Conservation (phyloP, 2,888 invertebrate species). For the Polydesmus complanatus region DNA sequence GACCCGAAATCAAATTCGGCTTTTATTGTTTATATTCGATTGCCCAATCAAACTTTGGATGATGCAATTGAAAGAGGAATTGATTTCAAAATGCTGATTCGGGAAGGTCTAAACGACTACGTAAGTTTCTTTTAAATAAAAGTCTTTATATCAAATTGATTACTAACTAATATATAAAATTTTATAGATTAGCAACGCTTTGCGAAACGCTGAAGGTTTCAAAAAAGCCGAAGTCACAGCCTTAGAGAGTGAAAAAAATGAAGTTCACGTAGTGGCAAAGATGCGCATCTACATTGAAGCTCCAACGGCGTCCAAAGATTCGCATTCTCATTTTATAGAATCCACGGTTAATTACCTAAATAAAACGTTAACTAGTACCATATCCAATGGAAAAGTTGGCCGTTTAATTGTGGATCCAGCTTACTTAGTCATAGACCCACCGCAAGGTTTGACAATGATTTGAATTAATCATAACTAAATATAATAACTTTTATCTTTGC, state of each 20-base stretch:
- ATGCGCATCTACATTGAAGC: slow-evolving; percentile 60
- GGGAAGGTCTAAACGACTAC: slow-evolving; percentile 7
- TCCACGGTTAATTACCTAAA: slow-evolving; percentile 3
- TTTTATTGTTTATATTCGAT: slow-evolving; percentile 11
- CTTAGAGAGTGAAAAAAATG: slow-evolving; percentile 50
- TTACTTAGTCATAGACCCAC: slow-evolving; percentile 43
- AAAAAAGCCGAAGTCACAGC: slow-evolving; percentile 52
- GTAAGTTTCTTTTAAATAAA: slow-evolving; percentile 8
- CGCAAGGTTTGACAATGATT: slow-evolving; percentile 16
- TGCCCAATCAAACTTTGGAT: slow-evolving; percentile 15
- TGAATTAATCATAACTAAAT: neutral
- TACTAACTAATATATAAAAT: neutral
- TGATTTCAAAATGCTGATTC: slow-evolving; percentile 15
- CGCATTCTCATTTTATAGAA: neutral
- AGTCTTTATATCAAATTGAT: neutral
- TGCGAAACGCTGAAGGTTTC: slow-evolving; percentile 53
- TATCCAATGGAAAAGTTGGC: slow-evolving; percentile 59
- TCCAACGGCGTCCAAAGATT: neutral
- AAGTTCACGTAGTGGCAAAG: slow-evolving; percentile 50
- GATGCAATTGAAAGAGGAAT: slow-evolving; percentile 15
- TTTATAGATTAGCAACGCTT: slow-evolving; percentile 40
- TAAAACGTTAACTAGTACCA: slow-evolving; percentile 44
- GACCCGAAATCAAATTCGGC: neutral
- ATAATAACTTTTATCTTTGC: neutral
- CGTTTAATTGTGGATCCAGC: slow-evolving; percentile 66